Evolutionary conservation across 2,888 invertebrate genomes (phyloP).

Genomic region (Pristionchus japonicus): DNA sequence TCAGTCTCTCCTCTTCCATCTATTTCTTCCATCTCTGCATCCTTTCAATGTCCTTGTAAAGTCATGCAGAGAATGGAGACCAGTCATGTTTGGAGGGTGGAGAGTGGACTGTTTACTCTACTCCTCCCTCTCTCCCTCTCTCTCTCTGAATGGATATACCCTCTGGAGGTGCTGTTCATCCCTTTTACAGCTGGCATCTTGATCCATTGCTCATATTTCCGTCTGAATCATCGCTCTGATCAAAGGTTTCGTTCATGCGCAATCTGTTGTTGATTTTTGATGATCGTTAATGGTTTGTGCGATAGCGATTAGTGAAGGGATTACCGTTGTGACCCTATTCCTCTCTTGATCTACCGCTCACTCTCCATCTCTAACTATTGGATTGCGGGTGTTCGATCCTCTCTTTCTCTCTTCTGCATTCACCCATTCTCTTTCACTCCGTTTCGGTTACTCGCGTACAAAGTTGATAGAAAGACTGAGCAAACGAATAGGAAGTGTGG

Average conservation of each 20-base stretch:
- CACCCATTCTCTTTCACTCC: background rate
- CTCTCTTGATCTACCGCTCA: background rate
- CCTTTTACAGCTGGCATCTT: background rate
- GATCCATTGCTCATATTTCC: background rate
- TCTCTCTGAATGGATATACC: no score
- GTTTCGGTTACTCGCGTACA: background rate
- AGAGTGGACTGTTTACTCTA: background rate
- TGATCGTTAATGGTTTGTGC: no score
- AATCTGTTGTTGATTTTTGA: no score
- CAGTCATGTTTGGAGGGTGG: background rate
- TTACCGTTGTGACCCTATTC: background rate
- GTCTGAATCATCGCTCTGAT: no score
- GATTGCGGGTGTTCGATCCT: background rate
- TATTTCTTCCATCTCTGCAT: background rate
- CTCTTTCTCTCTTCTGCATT: background rate
- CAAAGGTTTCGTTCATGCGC: no score
- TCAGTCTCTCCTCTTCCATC: background rate
- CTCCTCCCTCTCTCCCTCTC: constrained; percentile 32
- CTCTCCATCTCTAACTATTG: background rate
- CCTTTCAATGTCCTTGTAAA: constrained; percentile 10
- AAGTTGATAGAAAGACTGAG: background rate
- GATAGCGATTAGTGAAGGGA: background rate
- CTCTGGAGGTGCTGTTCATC: background rate
- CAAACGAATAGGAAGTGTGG: background rate
- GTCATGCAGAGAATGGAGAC: constrained; percentile 10